Percentiles rank a stretch among this genome's conserved stretches.
These are phyloP conservation scores for Pseudorhiza aurosa DNA, from an alignment of 30 jellyfish, hydroid and myxozoan genomes.

Conservation along the genomic window DNA sequence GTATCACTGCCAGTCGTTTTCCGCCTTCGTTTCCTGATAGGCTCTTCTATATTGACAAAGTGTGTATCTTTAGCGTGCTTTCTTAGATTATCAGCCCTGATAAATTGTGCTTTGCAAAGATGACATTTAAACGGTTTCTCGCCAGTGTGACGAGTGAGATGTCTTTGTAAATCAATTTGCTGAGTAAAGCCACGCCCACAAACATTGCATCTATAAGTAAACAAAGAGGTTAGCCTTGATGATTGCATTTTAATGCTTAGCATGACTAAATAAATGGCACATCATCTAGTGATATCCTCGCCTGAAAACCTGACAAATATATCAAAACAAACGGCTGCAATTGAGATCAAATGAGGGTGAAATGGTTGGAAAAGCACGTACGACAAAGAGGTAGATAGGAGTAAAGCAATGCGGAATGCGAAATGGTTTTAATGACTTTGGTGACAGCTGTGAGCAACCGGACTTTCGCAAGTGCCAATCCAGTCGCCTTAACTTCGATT, in stretches of 20 bases:
- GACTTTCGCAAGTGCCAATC: no score
- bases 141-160: slow-evolving; percentile 97
- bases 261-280: not conserved
- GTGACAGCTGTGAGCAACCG: no score
- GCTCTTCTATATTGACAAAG: slow-evolving; percentile 95
- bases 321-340: no score
- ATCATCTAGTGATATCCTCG: not conserved
- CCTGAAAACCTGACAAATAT: no score
- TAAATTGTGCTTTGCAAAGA: slow-evolving; percentile 97
- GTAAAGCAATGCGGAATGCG: no score
- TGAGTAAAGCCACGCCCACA: slow-evolving; percentile 99
- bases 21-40: slow-evolving; percentile 92
- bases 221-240: no score
- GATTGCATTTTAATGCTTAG: not conserved
- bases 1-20: slow-evolving; percentile 99
- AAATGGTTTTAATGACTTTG: no score
- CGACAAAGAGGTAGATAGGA: no score
- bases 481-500: no score
- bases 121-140: slow-evolving; percentile 99
- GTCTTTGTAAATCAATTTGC: slow-evolving; percentile 97
- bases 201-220: slow-evolving; percentile 83
- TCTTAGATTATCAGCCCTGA: slow-evolving; percentile 95
- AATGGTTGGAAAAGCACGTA: no score
- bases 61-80: slow-evolving; percentile 97
- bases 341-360: no score